These are phyloP conservation scores for Coboldia fuscipes DNA, from an alignment of 1,140 invertebrate species.

Conservation along the genomic window DNA sequence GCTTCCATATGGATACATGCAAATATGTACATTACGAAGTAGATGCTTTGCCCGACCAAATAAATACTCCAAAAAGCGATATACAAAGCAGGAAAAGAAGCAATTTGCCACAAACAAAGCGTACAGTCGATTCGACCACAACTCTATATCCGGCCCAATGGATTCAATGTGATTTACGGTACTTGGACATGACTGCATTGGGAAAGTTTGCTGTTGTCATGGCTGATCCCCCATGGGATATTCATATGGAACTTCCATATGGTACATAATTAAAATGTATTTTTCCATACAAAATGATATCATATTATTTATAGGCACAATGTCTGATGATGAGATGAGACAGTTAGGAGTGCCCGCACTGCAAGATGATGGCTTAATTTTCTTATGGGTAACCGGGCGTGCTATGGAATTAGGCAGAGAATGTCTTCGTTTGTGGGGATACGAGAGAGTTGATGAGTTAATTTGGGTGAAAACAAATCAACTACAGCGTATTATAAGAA, in stretches of 20 bases:
- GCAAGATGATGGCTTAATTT: constrained; percentile 90
- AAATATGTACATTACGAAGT: constrained; percentile 94
- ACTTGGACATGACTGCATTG: constrained; percentile 86
- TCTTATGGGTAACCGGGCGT: constrained; percentile 93
- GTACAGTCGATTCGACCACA: constrained; percentile 25
- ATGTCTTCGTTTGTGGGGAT: constrained; percentile 83
- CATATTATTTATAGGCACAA: constrained; percentile 32
- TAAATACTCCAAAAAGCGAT: too few relatives aligned
- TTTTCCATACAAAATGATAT: neutral
- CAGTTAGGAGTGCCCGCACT: constrained; percentile 72
- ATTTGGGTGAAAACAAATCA: constrained; percentile 99
- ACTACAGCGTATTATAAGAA: constrained; percentile 87
- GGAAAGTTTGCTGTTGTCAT: constrained; percentile 88
- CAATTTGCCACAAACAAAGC: constrained; percentile 15
- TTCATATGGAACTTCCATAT: constrained; percentile 85
- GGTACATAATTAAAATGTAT: constrained; percentile 26
- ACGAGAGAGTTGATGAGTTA: constrained; percentile 88
- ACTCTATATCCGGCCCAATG: constrained; percentile 79
- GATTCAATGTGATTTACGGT: constrained; percentile 88
- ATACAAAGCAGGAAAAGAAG: too few relatives aligned
- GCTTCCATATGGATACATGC: constrained; percentile 97
- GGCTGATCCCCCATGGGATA: constrained; percentile 96
- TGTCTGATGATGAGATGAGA: constrained; percentile 97
- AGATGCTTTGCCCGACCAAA: constrained; percentile 34
- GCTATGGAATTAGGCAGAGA: constrained; percentile 94